phyloP scores from a whole-genome alignment of 2,888 invertebrate species.

The Drosophila putrida region DNA sequence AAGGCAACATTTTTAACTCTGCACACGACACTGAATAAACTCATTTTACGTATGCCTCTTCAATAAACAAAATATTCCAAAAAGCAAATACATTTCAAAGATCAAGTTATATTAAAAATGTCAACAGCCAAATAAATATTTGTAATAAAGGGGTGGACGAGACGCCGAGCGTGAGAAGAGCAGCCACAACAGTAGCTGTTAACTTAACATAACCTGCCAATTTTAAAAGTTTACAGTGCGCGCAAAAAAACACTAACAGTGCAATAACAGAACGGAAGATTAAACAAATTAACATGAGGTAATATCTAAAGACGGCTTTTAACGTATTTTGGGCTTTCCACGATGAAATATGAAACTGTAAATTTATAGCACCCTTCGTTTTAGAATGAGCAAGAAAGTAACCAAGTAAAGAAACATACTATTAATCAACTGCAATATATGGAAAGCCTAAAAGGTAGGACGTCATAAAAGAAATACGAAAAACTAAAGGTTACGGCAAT shows the following conservation, averaged over 20 bases:
- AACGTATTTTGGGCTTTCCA: no score
- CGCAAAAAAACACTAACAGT: neutral
- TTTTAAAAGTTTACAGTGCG: constrained; percentile 4
- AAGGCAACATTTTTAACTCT: constrained; percentile 56
- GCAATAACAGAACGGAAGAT: neutral
- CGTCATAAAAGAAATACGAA: constrained; percentile 2
- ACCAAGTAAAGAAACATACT: no score
- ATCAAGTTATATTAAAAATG: constrained; percentile 64
- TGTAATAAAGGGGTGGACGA: constrained; percentile 22
- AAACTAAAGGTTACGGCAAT: constrained; percentile 38
- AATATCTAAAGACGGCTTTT: no score
- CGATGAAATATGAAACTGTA: no score
- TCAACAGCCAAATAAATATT: constrained; percentile 74
- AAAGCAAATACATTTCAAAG: constrained; percentile 49
- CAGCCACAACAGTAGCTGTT: constrained; percentile 5
- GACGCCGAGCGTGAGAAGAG: constrained; percentile 6
- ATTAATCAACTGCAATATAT: neutral
- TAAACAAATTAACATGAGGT: no score
- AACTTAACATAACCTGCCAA: neutral
- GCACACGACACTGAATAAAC: constrained; percentile 66
- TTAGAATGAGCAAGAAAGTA: no score
- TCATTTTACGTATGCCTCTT: constrained; percentile 57
- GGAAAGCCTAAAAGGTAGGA: constrained; percentile 2
- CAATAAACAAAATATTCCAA: constrained; percentile 28
- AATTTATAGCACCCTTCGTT: no score